These are phyloP conservation scores for Orchestes rusci DNA, from an alignment of 2,888 invertebrate species.

Conservation along the genomic window DNA sequence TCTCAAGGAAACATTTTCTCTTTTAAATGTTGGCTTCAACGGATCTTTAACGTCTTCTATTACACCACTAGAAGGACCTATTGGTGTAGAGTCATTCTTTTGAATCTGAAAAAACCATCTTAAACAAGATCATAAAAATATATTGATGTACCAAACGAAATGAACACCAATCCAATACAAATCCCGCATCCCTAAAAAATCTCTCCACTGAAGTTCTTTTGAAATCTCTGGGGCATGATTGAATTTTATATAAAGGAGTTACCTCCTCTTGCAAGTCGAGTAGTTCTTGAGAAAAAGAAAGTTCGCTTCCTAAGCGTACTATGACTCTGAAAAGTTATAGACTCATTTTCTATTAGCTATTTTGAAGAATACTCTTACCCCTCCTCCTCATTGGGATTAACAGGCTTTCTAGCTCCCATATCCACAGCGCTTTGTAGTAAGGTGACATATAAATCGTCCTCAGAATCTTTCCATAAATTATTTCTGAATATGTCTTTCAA, in stretches of 20 bases:
- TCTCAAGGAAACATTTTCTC: conserved; percentile 55
- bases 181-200: conserved; percentile 69
- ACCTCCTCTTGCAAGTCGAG: conserved; percentile 71
- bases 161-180: conserved; percentile 83
- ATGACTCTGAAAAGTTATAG: conserved; percentile 54
- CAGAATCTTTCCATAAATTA: conserved; percentile 71
- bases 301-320: conserved; percentile 70
- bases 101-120: too few species aligned
- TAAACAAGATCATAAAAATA: too few species aligned
- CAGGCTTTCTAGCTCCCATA: conserved; percentile 73
- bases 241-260: conserved; percentile 67
- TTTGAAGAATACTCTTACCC: conserved; percentile 53
- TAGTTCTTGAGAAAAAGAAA: conserved; percentile 64
- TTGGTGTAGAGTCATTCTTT: too few species aligned
- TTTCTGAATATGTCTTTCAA: conserved; percentile 71
- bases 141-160: conserved; percentile 79
- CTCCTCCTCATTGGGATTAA: conserved; percentile 78
- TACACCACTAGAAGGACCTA: too few species aligned
- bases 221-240: conserved; percentile 72
- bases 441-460: conserved; percentile 68
- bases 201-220: conserved; percentile 81
- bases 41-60: too few species aligned
- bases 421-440: conserved; percentile 80
- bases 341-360: not conserved
- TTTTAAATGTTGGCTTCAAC: too few species aligned